phyloP scores from a whole-genome alignment of 2,888 invertebrate genomes.

The Eulithis testata region DNA sequence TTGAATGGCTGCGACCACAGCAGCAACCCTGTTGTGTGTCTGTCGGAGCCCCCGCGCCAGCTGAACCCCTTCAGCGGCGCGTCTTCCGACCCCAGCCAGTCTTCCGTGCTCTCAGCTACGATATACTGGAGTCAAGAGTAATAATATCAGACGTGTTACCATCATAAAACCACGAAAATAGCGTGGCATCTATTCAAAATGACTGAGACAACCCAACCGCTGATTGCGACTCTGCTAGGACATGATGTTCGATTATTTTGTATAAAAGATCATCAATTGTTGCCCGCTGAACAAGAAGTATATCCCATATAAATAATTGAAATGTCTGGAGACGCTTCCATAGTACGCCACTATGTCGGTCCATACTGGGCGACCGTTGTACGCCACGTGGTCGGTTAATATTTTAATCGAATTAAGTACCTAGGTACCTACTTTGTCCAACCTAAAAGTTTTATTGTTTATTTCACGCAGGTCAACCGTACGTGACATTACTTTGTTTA shows the following conservation, averaged over 20 bases:
- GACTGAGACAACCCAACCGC: too few relatives aligned
- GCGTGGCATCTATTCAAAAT: too few relatives aligned
- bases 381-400: neutral
- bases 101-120: conserved; percentile 77
- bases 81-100: conserved; percentile 94
- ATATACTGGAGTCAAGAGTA: conserved; percentile 58
- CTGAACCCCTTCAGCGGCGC: conserved; percentile 95
- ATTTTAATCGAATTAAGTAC: neutral
- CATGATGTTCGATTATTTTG: too few relatives aligned
- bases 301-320: too few relatives aligned
- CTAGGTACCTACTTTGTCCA: neutral
- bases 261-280: too few relatives aligned
- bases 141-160: too few relatives aligned
- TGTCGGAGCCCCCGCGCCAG: conserved; percentile 97
- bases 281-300: too few relatives aligned
- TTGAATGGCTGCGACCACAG: conserved; percentile 98
- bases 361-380: neutral
- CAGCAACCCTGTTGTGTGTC: conserved; percentile 97
- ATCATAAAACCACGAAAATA: too few relatives aligned
- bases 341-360: neutral
- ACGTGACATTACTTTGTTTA: neutral
- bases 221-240: too few relatives aligned
- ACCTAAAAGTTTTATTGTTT: neutral
- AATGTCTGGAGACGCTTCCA: neutral
- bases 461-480: neutral